Evolutionary conservation across 2,888 invertebrate species (phyloP).

Genomic region (Ophonus ardosiacus): DNA sequence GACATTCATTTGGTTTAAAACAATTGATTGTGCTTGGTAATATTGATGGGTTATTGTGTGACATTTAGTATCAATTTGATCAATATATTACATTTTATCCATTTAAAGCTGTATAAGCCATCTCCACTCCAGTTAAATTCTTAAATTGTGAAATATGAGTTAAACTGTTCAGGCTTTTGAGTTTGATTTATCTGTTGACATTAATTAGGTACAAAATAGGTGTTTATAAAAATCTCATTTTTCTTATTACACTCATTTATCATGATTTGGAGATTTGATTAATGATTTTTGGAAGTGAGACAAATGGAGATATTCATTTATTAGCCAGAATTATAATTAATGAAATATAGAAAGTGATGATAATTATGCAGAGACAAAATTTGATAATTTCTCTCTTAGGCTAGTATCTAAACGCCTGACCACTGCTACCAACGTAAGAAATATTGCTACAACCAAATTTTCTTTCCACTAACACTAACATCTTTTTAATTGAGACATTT

Average conservation of each 20-base stretch:
- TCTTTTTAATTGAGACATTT: constrained; percentile 31
- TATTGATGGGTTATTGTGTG: constrained; percentile 25
- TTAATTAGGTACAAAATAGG: constrained; percentile 62
- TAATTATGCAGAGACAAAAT: constrained; percentile 56
- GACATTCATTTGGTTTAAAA: not conserved
- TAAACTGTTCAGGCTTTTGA: constrained; percentile 45
- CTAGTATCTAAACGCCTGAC: not conserved
- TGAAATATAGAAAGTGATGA: constrained; percentile 58
- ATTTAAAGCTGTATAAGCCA: constrained; percentile 39
- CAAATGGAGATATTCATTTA: constrained; percentile 60
- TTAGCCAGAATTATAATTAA: constrained; percentile 54
- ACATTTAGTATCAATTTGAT: constrained; percentile 30
- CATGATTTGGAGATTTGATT: constrained; percentile 60
- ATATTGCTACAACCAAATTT: constrained; percentile 14
- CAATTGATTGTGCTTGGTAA: not conserved
- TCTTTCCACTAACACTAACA: constrained; percentile 13
- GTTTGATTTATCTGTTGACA: constrained; percentile 54
- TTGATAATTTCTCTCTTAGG: constrained; percentile 13
- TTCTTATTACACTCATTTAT: constrained; percentile 57
- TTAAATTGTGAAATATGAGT: constrained; percentile 58
- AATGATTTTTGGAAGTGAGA: constrained; percentile 61
- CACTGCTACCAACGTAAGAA: not conserved
- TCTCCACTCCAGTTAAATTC: constrained; percentile 29
- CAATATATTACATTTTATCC: constrained; percentile 31
- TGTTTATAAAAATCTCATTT: constrained; percentile 61